Percentiles rank a stretch among this genome's conserved stretches.
phyloP scores from a whole-genome alignment of 2,797 vertebrate species.

The Botia kubotai region DNA sequence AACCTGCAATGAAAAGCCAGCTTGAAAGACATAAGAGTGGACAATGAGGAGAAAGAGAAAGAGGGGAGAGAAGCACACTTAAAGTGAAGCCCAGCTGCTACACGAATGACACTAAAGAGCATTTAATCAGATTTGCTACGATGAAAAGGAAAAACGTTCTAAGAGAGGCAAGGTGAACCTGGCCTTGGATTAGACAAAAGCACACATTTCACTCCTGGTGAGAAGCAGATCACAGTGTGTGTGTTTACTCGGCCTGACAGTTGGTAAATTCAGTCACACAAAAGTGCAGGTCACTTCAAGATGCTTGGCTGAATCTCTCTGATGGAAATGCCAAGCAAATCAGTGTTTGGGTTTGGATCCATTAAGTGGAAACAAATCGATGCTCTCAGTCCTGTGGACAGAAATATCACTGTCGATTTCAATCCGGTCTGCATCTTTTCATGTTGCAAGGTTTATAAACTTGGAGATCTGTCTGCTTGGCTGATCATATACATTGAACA shows the following conservation, averaged over 20 bases:
- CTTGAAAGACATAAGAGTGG: neutral
- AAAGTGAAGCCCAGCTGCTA: neutral
- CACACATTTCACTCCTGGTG: neutral
- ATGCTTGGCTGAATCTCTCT: neutral
- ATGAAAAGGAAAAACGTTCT: slow-evolving; percentile 3
- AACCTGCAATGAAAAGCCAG: neutral
- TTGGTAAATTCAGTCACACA: slow-evolving; percentile 10
- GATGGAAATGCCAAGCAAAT: slow-evolving; percentile 22
- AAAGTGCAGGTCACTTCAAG: neutral
- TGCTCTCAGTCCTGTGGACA: slow-evolving; percentile 2
- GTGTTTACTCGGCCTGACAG: slow-evolving; percentile 2
- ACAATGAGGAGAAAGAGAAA: neutral
- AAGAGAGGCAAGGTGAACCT: neutral
- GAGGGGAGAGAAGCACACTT: neutral
- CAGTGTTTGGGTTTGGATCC: slow-evolving; percentile 7
- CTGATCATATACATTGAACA: neutral
- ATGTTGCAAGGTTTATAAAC: neutral
- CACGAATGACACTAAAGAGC: neutral
- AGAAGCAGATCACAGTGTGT: neutral
- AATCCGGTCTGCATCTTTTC: neutral
- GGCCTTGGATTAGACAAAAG: slow-evolving; percentile 25
- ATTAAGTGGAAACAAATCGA: slow-evolving; percentile 13
- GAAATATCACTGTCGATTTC: neutral
- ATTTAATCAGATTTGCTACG: neutral
- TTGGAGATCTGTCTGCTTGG: neutral